These are phyloP conservation scores for Chloropsis hardwickii DNA, from an alignment of 2,113 vertebrate species.

Conservation along the genomic window DNA sequence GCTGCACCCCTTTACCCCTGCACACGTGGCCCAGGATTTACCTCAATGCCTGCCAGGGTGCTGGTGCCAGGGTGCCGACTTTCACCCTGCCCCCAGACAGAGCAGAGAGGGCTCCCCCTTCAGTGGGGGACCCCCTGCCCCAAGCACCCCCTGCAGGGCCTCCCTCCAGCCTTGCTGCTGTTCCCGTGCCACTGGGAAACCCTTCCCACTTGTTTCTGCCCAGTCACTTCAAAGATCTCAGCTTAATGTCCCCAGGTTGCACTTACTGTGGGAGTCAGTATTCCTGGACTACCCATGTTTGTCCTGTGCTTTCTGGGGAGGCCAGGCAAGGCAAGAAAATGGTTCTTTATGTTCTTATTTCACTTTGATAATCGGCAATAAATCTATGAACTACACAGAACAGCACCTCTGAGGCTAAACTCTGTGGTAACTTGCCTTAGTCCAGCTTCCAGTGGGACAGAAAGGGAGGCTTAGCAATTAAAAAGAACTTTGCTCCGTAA, in stretches of 20 bases:
- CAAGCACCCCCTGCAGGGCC: background rate
- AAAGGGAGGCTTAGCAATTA: background rate
- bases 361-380: background rate
- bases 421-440: background rate
- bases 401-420: background rate
- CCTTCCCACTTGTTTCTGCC: background rate
- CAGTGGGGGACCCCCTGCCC: fast-evolving
- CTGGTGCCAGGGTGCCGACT: background rate
- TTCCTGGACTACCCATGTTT: background rate
- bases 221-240: background rate
- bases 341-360: background rate
- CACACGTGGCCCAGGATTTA: fast-evolving
- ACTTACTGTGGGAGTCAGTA: background rate
- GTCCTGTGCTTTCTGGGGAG: background rate
- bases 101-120: background rate
- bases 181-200: background rate
- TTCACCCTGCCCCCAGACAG: fast-evolving
- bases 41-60: background rate
- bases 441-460: background rate
- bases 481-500: background rate
- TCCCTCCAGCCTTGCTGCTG: background rate
- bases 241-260: background rate
- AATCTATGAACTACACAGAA: background rate
- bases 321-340: background rate
- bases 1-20: background rate